These are phyloP conservation scores for Diadumene lineata DNA, from an alignment of 92 coral and sea anemone species.

Conservation along the genomic window DNA sequence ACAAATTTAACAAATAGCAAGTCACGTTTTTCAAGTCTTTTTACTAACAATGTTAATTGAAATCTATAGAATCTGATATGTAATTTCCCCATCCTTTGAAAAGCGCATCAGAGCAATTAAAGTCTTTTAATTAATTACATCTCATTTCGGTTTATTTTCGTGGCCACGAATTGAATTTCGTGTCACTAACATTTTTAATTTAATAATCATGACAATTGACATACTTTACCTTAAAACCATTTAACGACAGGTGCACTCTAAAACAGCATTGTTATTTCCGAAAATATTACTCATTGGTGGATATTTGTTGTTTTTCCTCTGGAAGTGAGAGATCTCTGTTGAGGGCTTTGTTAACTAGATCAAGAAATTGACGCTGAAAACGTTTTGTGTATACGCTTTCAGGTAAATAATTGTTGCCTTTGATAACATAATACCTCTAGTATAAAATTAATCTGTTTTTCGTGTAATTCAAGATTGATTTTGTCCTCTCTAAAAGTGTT, in stretches of 20 bases:
- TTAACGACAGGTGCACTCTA: background rate
- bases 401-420: background rate
- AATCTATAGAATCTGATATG: too few relatives aligned
- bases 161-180: background rate
- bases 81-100: background rate
- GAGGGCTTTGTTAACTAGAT: background rate
- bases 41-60: too few relatives aligned
- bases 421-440: too few relatives aligned
- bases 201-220: background rate
- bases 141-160: background rate
- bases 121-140: background rate
- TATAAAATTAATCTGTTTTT: too few relatives aligned
- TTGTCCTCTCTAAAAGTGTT: too few relatives aligned
- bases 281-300: background rate
- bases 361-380: background rate
- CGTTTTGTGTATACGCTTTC: background rate
- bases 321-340: background rate
- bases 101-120: background rate
- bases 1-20: too few relatives aligned
- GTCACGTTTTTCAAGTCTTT: too few relatives aligned
- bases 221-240: background rate
- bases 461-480: too few relatives aligned
- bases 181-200: background rate
- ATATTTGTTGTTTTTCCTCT: background rate
- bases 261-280: background rate